Conservation (phyloP, 2,797 vertebrate species). For the Eulemur albifrons region DNA sequence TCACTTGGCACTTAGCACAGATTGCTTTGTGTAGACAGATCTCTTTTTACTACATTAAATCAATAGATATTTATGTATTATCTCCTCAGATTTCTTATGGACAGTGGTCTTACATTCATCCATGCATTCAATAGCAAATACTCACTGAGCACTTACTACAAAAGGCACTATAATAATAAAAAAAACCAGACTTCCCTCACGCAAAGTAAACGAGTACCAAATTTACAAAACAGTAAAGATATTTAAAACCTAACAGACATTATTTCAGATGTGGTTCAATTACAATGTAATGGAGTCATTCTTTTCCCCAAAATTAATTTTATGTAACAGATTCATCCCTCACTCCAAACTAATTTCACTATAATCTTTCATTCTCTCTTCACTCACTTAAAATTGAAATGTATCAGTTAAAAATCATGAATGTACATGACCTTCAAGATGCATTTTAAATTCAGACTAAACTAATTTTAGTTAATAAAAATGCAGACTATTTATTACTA, state of each 20-base stretch:
- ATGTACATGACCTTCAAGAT: background rate
- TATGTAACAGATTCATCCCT: background rate
- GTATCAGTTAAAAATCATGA: background rate
- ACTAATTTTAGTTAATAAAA: slow-evolving; percentile 12
- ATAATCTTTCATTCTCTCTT: background rate
- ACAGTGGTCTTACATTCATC: background rate
- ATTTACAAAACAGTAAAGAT: slow-evolving; percentile 16
- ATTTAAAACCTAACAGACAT: background rate
- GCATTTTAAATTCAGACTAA: background rate
- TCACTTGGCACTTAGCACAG: slow-evolving; percentile 5
- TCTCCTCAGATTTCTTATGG: background rate
- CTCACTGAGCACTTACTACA: background rate
- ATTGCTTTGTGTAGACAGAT: background rate
- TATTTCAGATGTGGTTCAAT: background rate
- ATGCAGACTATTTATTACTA: background rate
- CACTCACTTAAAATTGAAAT: slow-evolving; percentile 6
- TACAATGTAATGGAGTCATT: background rate
- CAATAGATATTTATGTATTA: background rate
- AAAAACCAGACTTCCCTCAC: background rate
- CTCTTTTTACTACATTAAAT: slow-evolving; percentile 12
- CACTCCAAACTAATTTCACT: background rate
- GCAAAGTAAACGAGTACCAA: slow-evolving; percentile 1
- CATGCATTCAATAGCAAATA: background rate
- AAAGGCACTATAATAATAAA: background rate
- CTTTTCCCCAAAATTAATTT: background rate